Conservation (phyloP, 2,113 vertebrate species). For the rabbit (Oryctolagus cuniculus) region mOryCun1.1 NC_091441.1:20077001-20077500, state of each 20-base stretch:
- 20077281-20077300: accelerated
- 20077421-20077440: conserved; percentile 50
- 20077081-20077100: not conserved
- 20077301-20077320: accelerated
- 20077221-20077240: not conserved
- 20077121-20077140: not conserved
- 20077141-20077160: not conserved
- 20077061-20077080: not conserved
- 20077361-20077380: not conserved
- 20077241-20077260: accelerated
- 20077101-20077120: not conserved
- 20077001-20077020: conserved; percentile 46
- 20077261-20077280: not conserved
- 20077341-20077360: not conserved
- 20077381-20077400: not conserved
- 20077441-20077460: conserved; percentile 46
- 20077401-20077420: not conserved
- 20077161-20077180: not conserved
- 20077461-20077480: conserved; percentile 47
- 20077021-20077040: not conserved
- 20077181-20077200: not conserved
- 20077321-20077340: not conserved
- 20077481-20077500: conserved; percentile 33
- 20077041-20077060: not conserved
- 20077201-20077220: not conserved